Evolutionary conservation across 2,113 vertebrate genomes (phyloP).

Genomic region (Pedetes capensis): DNA sequence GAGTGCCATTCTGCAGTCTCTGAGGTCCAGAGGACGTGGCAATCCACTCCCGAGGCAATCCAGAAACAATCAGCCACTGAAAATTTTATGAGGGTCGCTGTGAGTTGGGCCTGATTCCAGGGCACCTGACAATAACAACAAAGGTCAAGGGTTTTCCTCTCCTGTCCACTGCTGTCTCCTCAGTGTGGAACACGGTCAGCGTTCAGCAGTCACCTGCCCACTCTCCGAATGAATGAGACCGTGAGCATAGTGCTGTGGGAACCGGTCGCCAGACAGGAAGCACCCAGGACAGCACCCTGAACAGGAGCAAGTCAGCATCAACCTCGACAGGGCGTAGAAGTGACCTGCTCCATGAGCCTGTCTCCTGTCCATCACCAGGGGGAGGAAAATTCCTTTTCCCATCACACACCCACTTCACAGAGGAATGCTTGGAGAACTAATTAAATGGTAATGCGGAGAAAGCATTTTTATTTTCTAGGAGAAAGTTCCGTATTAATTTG

Average conservation of each 20-base stretch:
- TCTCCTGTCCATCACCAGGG: background rate
- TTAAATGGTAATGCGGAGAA: constrained; percentile 4
- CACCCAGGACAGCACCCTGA: background rate
- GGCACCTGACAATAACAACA: too few species aligned
- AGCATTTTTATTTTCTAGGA: constrained; percentile 35
- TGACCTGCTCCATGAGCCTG: background rate
- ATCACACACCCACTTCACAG: background rate
- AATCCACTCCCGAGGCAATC: too few species aligned
- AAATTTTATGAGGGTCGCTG: too few species aligned
- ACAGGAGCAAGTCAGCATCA: background rate
- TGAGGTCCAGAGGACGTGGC: too few species aligned
- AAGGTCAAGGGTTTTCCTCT: too few species aligned
- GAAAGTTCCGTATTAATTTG: constrained; percentile 48
- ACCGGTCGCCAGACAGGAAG: background rate
- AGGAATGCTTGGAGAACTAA: constrained; percentile 25
- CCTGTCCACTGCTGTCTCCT: background rate
- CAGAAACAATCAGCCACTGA: too few species aligned
- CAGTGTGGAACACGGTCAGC: background rate
- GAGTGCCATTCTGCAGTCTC: too few species aligned
- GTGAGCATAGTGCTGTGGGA: background rate
- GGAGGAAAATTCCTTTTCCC: background rate
- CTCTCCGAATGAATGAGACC: background rate
- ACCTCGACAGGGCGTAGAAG: background rate
- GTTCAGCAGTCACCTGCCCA: background rate
- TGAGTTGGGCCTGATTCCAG: too few species aligned